These are phyloP conservation scores for Ceyx cyanopectus DNA, from an alignment of 2,113 vertebrate species.

Conservation along the genomic window DNA sequence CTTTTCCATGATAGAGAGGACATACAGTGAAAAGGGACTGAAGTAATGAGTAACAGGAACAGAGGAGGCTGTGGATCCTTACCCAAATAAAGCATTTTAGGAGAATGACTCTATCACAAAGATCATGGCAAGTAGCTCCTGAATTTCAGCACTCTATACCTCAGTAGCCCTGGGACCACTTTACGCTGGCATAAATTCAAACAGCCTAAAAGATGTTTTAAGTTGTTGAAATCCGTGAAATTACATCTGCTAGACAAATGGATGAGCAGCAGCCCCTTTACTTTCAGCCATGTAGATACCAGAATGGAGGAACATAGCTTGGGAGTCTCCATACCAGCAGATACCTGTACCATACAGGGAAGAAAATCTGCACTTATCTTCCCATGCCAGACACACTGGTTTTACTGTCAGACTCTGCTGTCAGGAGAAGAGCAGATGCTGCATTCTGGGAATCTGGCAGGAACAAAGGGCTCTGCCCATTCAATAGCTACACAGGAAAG, in stretches of 20 bases:
- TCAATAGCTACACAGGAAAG: background rate
- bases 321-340: background rate
- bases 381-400: background rate
- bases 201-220: background rate
- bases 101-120: background rate
- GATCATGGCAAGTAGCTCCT: background rate
- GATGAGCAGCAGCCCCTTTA: background rate
- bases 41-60: background rate
- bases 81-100: background rate
- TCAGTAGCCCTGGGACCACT: background rate
- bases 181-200: background rate
- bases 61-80: background rate
- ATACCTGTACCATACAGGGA: background rate
- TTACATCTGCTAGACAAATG: background rate
- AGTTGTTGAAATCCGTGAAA: background rate
- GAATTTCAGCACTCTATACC: background rate
- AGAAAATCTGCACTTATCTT: background rate
- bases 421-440: conserved; percentile 30
- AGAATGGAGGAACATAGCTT: background rate
- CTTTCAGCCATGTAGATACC: background rate
- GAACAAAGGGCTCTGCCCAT: background rate
- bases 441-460: conserved; percentile 25
- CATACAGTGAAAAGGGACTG: background rate
- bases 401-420: background rate
- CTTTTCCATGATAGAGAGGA: background rate